Conservation (phyloP, 2,888 invertebrate genomes). For the Criorhina ranunculi region DNA sequence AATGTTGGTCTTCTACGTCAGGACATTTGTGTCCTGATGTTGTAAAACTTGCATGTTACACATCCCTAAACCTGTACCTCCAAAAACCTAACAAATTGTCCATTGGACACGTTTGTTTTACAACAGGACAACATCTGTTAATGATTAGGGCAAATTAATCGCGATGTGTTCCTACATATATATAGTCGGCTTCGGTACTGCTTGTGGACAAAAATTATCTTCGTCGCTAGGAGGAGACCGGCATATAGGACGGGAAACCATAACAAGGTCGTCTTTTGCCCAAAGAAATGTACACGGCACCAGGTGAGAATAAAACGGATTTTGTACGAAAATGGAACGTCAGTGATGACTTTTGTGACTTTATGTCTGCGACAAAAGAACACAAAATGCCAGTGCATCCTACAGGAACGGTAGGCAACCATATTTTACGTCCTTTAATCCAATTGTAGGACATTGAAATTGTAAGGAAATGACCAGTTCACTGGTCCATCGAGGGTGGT, state of each 20-base stretch:
- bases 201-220: conserved; percentile 53
- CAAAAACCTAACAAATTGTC: conserved; percentile 68
- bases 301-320: conserved; percentile 43
- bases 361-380: conserved; percentile 64
- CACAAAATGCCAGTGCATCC: conserved; percentile 38
- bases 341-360: conserved; percentile 66
- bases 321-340: conserved; percentile 37
- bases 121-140: conserved; percentile 76
- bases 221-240: neutral
- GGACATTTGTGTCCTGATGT: conserved; percentile 32
- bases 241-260: conserved; percentile 25
- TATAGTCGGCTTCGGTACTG: neutral
- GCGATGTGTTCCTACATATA: conserved; percentile 60
- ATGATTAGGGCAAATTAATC: conserved; percentile 75
- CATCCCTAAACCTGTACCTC: conserved; percentile 19
- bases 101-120: conserved; percentile 72
- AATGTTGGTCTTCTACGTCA: conserved; percentile 51
- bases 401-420: conserved; percentile 43
- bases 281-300: conserved; percentile 56
- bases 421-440: conserved; percentile 65
- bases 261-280: conserved; percentile 71
- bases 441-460: conserved; percentile 72
- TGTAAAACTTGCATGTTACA: conserved; percentile 68
- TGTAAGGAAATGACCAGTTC: conserved; percentile 69
- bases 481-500: conserved; percentile 7